Evolutionary conservation across 2,113 vertebrate species (phyloP).

Genomic region (Rhynchomys soricoides): DNA sequence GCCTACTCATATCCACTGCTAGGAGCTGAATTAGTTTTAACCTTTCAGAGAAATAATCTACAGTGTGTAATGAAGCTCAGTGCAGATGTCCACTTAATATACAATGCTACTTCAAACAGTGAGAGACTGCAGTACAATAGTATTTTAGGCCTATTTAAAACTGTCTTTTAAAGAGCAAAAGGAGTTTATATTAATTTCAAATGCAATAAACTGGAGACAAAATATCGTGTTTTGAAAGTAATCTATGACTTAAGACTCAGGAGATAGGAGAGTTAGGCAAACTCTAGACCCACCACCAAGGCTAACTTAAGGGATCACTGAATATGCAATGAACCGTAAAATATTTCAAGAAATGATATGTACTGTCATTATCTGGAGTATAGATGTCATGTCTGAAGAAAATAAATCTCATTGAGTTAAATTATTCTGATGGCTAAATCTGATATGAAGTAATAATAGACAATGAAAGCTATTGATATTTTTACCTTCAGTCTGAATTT

Average conservation of each 20-base stretch:
- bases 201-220: conserved; percentile 25
- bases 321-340: neutral
- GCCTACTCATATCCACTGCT: conserved; percentile 69
- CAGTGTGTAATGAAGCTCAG: conserved; percentile 73
- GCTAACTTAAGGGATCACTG: neutral
- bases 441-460: neutral
- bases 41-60: conserved; percentile 76
- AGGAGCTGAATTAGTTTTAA: conserved; percentile 76
- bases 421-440: neutral
- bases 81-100: conserved; percentile 76
- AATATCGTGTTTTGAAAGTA: conserved; percentile 18
- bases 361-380: neutral
- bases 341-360: conserved; percentile 19
- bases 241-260: neutral
- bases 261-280: neutral
- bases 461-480: neutral
- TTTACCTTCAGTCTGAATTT: neutral
- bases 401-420: neutral
- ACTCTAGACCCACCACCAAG: neutral
- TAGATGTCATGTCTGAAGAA: neutral
- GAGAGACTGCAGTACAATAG: conserved; percentile 55
- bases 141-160: conserved; percentile 67
- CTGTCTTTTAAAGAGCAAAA: conserved; percentile 55
- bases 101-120: conserved; percentile 62
- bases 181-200: conserved; percentile 55